Evolutionary conservation across 64 coral and sea anemone species (phyloP), one percentile per base, ranked within the genome.

Genomic region (Pocillopora verrucosa): DNA sequence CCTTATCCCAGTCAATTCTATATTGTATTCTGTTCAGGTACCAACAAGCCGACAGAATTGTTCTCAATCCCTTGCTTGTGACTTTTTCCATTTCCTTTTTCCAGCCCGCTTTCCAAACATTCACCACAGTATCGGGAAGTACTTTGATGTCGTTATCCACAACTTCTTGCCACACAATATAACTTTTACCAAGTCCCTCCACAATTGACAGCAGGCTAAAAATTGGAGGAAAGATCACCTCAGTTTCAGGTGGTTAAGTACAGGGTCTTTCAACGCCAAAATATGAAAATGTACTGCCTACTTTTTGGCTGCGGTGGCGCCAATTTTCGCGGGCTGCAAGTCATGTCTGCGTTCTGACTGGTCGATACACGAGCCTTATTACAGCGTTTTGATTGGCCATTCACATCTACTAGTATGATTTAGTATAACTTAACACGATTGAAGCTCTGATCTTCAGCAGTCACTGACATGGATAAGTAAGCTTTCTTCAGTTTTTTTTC

Each of bases 131-230:
- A 35, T 95, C 94, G 0, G 89, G 85, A 12, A 37, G 76, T n/a
- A 95, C 94, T 76, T 91, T 85, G 1, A 95, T 85, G 61, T 88
- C 56, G 80, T 88, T 88, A 73, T 95, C 94, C 14, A 95, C 83
- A 26, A 95, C 94, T 58, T 95, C 94, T 83, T 95, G 94, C 94
- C 94, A 95, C 36, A 95, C 88, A n/a, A 95, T 90, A 74, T 95
- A 92, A 60, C 89, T 92, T 26, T 92, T 95, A 16, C 87, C 82
- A 56, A 95, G 73, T 30, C 77, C 45, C 24, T 16, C 84, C 41
- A 95, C 75, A 37, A 92, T 95, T 34, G 91, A 59, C 58, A 92
- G 84, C 16, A 95, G 83, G 41, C 91, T 92, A 24, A 62, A 81
- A 36, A 81, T 51, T 51, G 7, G 16, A 62, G 30, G 36, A 58